Evolutionary conservation across 2,888 invertebrate genomes (phyloP).

Genomic region (Norana najaformis): DNA sequence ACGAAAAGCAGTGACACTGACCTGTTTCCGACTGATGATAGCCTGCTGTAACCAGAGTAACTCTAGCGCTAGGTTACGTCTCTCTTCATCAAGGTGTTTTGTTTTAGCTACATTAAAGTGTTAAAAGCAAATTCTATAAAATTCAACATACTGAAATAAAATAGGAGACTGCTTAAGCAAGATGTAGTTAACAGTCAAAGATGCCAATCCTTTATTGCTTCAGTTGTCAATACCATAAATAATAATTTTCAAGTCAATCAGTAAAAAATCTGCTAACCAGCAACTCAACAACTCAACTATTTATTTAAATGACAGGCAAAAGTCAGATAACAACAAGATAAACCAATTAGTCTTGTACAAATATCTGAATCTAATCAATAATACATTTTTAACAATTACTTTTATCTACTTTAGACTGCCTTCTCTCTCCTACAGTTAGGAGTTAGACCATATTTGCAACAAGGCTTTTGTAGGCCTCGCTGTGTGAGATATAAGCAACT

Average conservation of each 20-base stretch:
- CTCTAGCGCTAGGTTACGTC: constrained; percentile 22
- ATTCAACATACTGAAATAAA: not conserved
- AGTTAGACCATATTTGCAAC: too few relatives aligned
- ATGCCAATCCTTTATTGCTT: too few relatives aligned
- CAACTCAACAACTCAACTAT: not conserved
- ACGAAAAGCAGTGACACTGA: not conserved
- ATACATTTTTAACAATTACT: too few relatives aligned
- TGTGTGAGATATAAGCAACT: too few relatives aligned
- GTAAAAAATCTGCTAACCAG: not conserved
- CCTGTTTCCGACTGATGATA: constrained; percentile 26
- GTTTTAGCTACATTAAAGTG: not conserved
- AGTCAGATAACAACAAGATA: not conserved
- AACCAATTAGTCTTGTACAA: not conserved
- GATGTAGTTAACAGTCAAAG: too few relatives aligned
- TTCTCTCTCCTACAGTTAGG: too few relatives aligned
- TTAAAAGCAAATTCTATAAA: not conserved
- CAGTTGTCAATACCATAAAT: too few relatives aligned
- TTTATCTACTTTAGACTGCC: too few relatives aligned
- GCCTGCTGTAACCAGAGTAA: constrained; percentile 32
- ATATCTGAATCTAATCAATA: too few relatives aligned
- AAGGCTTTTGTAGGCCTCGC: too few relatives aligned
- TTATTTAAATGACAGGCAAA: not conserved
- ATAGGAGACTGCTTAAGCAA: too few relatives aligned
- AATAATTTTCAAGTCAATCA: not conserved
- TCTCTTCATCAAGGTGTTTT: not conserved